A percentile compares a stretch with the other conserved stretches of the same genome.
Evolutionary conservation across 2,113 vertebrate species (phyloP).

Genomic region (Theropithecus gelada): DNA sequence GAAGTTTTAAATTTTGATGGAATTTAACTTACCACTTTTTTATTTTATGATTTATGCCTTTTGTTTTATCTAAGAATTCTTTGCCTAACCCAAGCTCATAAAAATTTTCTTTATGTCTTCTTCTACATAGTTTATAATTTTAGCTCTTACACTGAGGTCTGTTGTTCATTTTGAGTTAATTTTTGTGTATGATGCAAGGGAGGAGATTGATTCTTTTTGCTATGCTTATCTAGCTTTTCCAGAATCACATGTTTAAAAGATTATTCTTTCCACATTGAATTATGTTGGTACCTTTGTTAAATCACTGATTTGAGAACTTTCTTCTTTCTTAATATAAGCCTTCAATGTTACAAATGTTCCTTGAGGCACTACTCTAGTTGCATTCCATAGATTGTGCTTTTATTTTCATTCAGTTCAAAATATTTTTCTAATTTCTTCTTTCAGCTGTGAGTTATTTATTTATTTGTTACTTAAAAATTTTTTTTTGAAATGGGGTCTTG

Average conservation of each 20-base stretch:
- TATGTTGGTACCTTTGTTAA: background rate
- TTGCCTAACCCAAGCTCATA: background rate
- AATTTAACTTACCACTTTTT: background rate
- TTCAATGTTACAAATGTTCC: background rate
- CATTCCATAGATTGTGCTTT: background rate
- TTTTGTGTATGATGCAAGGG: background rate
- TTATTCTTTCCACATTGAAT: background rate
- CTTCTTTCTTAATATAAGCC: background rate
- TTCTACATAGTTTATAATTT: background rate
- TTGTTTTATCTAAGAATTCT: slow-evolving; percentile 6
- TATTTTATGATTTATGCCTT: background rate
- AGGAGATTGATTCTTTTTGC: background rate
- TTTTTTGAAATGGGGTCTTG: background rate
- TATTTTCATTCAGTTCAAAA: slow-evolving; percentile 19
- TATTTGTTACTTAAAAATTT: background rate
- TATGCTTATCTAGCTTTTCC: background rate
- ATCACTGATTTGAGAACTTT: background rate
- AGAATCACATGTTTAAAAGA: background rate
- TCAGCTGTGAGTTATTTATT: background rate
- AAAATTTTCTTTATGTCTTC: background rate
- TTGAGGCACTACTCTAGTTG: background rate
- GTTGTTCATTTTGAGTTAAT: background rate
- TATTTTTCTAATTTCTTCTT: slow-evolving; percentile 12
- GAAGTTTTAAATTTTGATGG: slow-evolving; percentile 12
- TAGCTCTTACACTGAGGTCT: background rate